A percentile compares a stretch with the other conserved stretches of the same genome.
Evolutionary conservation across 2,797 vertebrate genomes (phyloP).

Genomic region (Crenichthys baileyi): DNA sequence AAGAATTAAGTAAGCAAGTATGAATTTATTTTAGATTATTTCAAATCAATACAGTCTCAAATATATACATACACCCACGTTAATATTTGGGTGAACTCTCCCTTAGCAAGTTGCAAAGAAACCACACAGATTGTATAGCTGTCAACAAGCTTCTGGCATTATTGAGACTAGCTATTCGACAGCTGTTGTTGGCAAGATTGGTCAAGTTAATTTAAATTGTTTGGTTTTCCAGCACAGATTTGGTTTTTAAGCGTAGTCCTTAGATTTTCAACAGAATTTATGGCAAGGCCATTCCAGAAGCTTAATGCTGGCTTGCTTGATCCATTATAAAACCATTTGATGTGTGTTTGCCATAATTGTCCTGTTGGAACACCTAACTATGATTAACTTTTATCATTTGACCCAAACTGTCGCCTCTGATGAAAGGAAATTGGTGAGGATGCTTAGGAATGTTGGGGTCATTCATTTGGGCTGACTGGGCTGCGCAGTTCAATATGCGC

Average conservation of each 20-base stretch:
- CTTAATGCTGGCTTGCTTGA: background rate
- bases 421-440: background rate
- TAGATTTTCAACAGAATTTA: background rate
- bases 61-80: background rate
- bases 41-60: background rate
- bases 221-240: background rate
- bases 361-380: background rate
- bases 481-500: too few species aligned
- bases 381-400: background rate
- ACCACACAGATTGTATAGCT: background rate
- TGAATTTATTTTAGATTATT: too few species aligned
- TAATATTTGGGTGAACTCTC: background rate
- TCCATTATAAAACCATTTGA: background rate
- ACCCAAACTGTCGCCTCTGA: background rate
- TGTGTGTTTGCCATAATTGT: background rate
- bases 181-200: background rate
- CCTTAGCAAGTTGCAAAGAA: background rate
- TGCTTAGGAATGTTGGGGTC: background rate
- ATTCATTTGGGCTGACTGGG: too few species aligned
- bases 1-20: background rate
- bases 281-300: background rate
- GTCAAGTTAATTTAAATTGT: background rate
- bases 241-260: background rate
- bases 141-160: background rate
- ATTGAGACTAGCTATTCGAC: background rate